Base-by-base conservation (phyloP, 2,113 vertebrate species). In the Plotosus lineatus region DNA sequence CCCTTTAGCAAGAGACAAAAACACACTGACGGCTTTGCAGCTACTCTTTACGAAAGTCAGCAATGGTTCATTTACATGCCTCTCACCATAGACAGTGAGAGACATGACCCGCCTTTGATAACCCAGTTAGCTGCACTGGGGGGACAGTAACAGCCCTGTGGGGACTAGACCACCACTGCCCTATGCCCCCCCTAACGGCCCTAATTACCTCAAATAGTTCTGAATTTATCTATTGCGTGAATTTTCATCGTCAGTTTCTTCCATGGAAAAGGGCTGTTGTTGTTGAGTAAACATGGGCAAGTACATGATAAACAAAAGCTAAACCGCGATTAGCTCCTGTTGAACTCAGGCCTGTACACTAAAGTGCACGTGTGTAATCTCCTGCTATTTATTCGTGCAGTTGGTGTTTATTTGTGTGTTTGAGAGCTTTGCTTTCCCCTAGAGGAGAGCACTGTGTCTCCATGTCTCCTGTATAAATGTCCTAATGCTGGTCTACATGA, bases 391-490 rank as follows among this genome's bases (percentile, higher is more conserved):
- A 55, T 63, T 60, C 72, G 42, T 58, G 48, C 76, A 78, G 48
- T 85, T 48, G 63, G 28, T 61, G 53, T 51, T 74, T 81, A 40
- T 78, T 82, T 19, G 61, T 69, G 76, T 74, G 44, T 48, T 36
- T 58, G 19, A 81, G 80, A 58, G 50, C 33, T 61, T 63, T 50
- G 63, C 38, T 78, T 84, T 83, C 42, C 75, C 71, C 65, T 65
- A 55, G 36, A 44, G 68, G 50, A 78, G 7, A 40, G 46, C 77
- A 42, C 23, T 42, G 21, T 55, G 48, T 71, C 65, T 78, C 51
- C 36, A n/a, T 2, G 6, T 66, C 46, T 78, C 69, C 53, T 65
- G 75, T 65, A 84, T 48, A 81, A 61, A 69, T 55, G 60, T 75
- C 31, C 75, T 60, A 74, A 78, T 79, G 68, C 61, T 48, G 68